phyloP scores from a whole-genome alignment of 92 coral and sea anemone genomes.

The Palythoa grandiflora region DNA sequence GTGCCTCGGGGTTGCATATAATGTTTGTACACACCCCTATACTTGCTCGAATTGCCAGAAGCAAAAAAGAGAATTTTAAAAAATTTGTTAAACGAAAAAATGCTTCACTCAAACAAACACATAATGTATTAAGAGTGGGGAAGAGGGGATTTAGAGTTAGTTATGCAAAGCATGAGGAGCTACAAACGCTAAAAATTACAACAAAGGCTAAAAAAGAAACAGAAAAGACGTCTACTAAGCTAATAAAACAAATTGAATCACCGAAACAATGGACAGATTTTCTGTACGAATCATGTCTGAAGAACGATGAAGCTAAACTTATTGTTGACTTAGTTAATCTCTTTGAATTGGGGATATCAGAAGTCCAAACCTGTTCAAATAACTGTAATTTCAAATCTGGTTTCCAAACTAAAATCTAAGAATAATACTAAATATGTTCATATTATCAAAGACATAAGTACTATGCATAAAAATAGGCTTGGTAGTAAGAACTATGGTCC shows the following conservation, averaged over 20 bases:
- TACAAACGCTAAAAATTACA: constrained; percentile 1
- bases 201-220: constrained; percentile 21
- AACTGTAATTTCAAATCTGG: constrained; percentile 41
- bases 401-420: constrained; percentile 56
- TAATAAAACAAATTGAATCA: constrained; percentile 8
- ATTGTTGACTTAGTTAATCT: constrained; percentile 17
- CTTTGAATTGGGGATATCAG: constrained; percentile 12
- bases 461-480: constrained; percentile 37
- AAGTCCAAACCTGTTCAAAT: constrained; percentile 50
- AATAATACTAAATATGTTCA: constrained; percentile 22
- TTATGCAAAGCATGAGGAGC: constrained; percentile 49
- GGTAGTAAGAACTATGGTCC: constrained; percentile 46
- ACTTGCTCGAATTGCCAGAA: constrained; percentile 41
- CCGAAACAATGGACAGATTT: constrained; percentile 37
- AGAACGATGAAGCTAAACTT: constrained; percentile 25
- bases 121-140: constrained; percentile 11
- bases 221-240: neutral
- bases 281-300: constrained; percentile 39
- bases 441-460: constrained; percentile 37
- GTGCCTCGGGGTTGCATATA: constrained; percentile 39
- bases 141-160: constrained; percentile 24
- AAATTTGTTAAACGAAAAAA: constrained; percentile 12
- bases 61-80: constrained; percentile 31
- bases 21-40: constrained; percentile 32
- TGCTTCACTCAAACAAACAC: neutral